Evolutionary conservation across 2,888 invertebrate species (phyloP).

Genomic region (Scaptomyza polygonia): DNA sequence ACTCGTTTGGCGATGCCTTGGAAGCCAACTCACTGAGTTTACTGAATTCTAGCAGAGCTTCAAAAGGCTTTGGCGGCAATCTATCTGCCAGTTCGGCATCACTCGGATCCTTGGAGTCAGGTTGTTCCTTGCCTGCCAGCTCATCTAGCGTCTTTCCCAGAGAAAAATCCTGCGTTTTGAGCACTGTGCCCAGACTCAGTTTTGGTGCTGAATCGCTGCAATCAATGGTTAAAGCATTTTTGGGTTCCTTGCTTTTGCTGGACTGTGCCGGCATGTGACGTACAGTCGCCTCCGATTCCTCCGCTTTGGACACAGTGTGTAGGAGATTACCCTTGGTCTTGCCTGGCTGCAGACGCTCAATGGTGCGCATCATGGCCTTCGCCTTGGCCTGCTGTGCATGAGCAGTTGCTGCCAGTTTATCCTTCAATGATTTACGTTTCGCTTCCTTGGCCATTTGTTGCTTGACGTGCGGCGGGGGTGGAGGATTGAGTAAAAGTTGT

Average conservation of each 20-base stretch:
- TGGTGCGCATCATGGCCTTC: constrained; percentile 89
- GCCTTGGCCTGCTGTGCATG: constrained; percentile 85
- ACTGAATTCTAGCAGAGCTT: constrained; percentile 64
- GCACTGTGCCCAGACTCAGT: constrained; percentile 92
- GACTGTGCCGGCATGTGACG: constrained; percentile 23
- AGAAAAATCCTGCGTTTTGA: constrained; percentile 88
- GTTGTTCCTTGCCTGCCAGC: constrained; percentile 69
- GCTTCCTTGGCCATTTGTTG: constrained; percentile 84
- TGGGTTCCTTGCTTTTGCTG: constrained; percentile 86
- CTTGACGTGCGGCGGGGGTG: constrained; percentile 84
- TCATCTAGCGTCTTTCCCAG: constrained; percentile 87
- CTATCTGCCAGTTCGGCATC: constrained; percentile 26
- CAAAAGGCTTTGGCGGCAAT: constrained; percentile 58
- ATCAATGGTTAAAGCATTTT: constrained; percentile 86
- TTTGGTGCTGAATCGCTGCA: constrained; percentile 90
- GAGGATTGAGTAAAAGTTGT: constrained; percentile 82
- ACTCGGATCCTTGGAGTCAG: constrained; percentile 21
- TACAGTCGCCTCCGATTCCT: constrained; percentile 86
- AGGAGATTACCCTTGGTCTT: constrained; percentile 94
- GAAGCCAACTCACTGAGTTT: constrained; percentile 49
- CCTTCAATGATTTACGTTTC: constrained; percentile 83
- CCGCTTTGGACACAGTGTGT: constrained; percentile 87
- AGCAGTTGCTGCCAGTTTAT: constrained; percentile 82
- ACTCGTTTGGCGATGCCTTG: constrained; percentile 33
- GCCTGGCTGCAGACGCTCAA: constrained; percentile 93